These are phyloP conservation scores for Haemorhous mexicanus DNA, from an alignment of 2,113 vertebrate species.

Conservation along the genomic window DNA sequence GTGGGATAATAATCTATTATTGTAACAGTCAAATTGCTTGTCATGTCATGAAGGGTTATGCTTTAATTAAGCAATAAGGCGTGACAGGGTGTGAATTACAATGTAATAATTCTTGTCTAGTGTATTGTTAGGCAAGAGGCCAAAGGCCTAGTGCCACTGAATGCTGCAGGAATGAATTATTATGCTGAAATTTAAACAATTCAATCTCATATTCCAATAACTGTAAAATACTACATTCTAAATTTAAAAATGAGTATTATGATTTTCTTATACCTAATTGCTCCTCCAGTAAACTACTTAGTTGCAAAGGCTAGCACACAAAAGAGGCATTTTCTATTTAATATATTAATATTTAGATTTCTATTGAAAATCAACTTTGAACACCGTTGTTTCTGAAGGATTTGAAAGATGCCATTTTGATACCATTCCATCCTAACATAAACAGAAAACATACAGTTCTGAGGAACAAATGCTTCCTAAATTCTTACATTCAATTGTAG, in stretches of 20 bases:
- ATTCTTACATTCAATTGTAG: not conserved
- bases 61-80: constrained; percentile 79
- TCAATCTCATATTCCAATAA: not conserved
- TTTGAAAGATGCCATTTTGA: not conserved
- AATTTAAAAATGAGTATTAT: not conserved
- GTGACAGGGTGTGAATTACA: constrained; percentile 72
- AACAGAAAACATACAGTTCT: not conserved
- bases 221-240: not conserved
- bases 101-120: constrained; percentile 71
- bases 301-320: not conserved
- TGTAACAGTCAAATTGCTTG: constrained; percentile 73
- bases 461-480: not conserved
- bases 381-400: not conserved
- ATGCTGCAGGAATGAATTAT: constrained; percentile 54
- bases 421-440: not conserved
- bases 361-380: not conserved
- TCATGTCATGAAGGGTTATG: constrained; percentile 67
- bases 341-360: not conserved
- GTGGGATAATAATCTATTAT: constrained; percentile 72
- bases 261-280: not conserved
- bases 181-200: constrained; percentile 39
- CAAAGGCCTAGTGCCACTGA: constrained; percentile 60
- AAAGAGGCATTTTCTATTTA: not conserved
- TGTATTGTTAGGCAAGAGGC: constrained; percentile 74
- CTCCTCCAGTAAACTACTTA: not conserved